phyloP scores from a whole-genome alignment of 2,888 invertebrate genomes.

The Cryptophagus acutangulus region DNA sequence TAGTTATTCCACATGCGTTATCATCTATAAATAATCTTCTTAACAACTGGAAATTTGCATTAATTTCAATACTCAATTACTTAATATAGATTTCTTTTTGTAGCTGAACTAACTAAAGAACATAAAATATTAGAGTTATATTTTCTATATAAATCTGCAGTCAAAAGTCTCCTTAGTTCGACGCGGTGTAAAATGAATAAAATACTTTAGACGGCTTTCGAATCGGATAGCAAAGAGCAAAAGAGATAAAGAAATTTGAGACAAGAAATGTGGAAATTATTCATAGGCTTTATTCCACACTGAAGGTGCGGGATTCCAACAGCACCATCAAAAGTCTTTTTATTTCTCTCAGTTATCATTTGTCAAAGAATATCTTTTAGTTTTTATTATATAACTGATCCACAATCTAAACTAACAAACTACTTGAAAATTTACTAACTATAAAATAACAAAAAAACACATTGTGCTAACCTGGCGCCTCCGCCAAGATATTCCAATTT shows the following conservation, averaged over 20 bases:
- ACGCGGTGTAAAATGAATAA: conserved; percentile 42
- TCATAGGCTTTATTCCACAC: conserved; percentile 45
- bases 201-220: conserved; percentile 38
- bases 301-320: conserved; percentile 40
- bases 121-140: too few relatives aligned
- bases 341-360: conserved; percentile 44
- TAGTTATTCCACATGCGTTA: conserved; percentile 47
- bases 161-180: conserved; percentile 29
- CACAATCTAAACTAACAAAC: too few relatives aligned
- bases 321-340: conserved; percentile 41
- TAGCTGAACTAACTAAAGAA: too few relatives aligned
- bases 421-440: too few relatives aligned
- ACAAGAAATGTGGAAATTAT: conserved; percentile 47
- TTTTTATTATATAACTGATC: too few relatives aligned
- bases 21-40: conserved; percentile 44
- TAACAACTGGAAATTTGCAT: not conserved
- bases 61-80: too few relatives aligned
- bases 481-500: too few relatives aligned
- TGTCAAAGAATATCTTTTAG: conserved; percentile 40
- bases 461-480: too few relatives aligned
- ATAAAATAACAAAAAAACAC: too few relatives aligned
- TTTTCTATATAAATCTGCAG: conserved; percentile 22
- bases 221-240: conserved; percentile 37
- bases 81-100: too few relatives aligned
- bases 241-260: conserved; percentile 45